Percentiles rank a stretch among this genome's conserved stretches.
Conservation (phyloP, 2,113 vertebrate species). For the Craseonycteris thonglongyai region DNA sequence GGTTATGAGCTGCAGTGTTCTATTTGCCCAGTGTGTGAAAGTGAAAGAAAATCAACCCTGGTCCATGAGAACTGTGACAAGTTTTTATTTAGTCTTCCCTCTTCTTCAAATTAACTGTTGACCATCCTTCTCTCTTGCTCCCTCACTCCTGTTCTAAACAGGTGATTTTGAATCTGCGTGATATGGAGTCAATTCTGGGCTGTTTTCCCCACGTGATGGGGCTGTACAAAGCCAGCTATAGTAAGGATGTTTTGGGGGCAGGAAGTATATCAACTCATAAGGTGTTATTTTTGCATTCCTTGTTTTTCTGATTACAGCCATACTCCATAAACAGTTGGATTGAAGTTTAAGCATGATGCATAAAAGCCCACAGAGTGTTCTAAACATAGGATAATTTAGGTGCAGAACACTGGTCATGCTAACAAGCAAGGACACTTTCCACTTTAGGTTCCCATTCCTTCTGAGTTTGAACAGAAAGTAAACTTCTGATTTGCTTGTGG, state of each 20-base stretch:
- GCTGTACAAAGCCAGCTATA: neutral
- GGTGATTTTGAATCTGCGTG: neutral
- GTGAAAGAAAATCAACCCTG: neutral
- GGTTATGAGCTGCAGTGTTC: neutral
- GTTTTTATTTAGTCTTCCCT: neutral
- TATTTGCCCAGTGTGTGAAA: neutral
- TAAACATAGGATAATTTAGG: slow-evolving; percentile 11
- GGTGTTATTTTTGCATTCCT: slow-evolving; percentile 45
- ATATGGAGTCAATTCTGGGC: neutral
- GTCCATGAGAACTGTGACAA: neutral
- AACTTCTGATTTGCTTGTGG: neutral
- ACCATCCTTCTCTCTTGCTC: neutral
- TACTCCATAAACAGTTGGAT: slow-evolving; percentile 51
- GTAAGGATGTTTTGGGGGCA: neutral
- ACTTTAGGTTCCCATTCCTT: neutral
- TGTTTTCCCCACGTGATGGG: neutral
- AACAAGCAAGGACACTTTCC: slow-evolving; percentile 1
- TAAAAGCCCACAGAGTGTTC: slow-evolving; percentile 4
- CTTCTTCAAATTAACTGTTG: neutral
- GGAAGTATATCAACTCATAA: slow-evolving; percentile 24
- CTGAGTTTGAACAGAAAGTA: neutral
- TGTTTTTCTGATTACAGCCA: slow-evolving; percentile 47
- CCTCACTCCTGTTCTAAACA: neutral
- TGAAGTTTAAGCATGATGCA: neutral
- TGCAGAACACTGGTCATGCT: neutral